Evolutionary conservation across 2,888 invertebrate species (phyloP).

Genomic region (Dryocosmus kuriphilus): DNA sequence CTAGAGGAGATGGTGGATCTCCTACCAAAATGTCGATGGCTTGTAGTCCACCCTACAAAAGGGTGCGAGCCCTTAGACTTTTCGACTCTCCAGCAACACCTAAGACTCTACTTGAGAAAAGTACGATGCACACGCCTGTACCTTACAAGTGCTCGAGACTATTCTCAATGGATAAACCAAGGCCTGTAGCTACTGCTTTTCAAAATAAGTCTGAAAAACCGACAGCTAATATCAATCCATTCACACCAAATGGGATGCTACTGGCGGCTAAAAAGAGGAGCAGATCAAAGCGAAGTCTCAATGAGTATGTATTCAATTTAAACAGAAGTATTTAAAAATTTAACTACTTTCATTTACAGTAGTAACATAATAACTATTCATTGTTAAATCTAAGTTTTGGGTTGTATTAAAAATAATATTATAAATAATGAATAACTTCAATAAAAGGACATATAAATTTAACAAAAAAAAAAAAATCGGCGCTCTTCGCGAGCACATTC

Average conservation of each 20-base stretch:
- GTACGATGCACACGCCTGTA: constrained; percentile 81
- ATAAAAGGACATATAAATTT: too few relatives aligned
- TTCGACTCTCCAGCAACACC: constrained; percentile 93
- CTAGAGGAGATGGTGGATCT: constrained; percentile 63
- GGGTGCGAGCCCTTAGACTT: constrained; percentile 82
- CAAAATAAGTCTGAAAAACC: constrained; percentile 79
- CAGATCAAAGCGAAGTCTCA: constrained; percentile 81
- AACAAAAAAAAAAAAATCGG: too few relatives aligned
- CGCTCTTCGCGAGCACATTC: too few relatives aligned
- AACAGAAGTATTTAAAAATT: background rate
- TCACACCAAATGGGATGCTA: constrained; percentile 87
- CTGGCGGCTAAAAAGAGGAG: constrained; percentile 85
- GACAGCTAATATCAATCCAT: constrained; percentile 90
- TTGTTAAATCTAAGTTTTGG: too few relatives aligned
- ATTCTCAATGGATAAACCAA: constrained; percentile 76
- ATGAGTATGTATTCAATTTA: constrained; percentile 63
- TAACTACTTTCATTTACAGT: background rate
- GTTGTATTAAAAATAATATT: too few relatives aligned
- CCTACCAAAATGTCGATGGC: constrained; percentile 70
- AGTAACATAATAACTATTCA: too few relatives aligned
- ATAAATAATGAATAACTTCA: too few relatives aligned
- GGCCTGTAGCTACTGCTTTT: constrained; percentile 73
- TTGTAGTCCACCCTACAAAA: constrained; percentile 82
- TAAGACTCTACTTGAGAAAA: constrained; percentile 88
- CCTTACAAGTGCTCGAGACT: constrained; percentile 76